Conservation (phyloP, 2,888 invertebrate species). For the Drosophila sordidapex region DNA sequence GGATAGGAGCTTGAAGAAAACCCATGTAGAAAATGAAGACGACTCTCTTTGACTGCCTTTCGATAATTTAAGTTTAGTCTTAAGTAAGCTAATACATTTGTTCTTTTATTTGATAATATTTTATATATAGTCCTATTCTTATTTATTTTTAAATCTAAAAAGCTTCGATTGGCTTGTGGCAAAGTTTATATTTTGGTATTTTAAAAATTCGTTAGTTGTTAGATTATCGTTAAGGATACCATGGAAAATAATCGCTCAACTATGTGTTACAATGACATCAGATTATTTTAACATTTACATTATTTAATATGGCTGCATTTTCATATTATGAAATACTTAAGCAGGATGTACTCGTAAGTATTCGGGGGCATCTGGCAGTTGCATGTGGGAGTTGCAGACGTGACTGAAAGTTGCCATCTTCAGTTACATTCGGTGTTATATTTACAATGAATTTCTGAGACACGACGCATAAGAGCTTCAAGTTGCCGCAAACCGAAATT, state of each 20-base stretch:
- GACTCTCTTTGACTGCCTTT: neutral
- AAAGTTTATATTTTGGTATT: neutral
- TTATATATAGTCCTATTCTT: neutral
- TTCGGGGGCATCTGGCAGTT: neutral
- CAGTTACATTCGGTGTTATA: conserved; percentile 31
- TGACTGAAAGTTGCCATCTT: conserved; percentile 63
- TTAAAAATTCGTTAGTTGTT: neutral
- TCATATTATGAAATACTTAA: neutral
- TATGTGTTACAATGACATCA: neutral
- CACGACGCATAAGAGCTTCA: conserved; percentile 51
- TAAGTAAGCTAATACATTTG: neutral
- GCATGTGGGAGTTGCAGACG: conserved; percentile 46
- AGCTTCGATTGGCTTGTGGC: neutral
- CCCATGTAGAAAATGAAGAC: neutral
- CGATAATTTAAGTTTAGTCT: neutral
- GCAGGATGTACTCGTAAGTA: neutral
- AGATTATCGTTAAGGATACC: neutral
- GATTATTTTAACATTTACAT: neutral
- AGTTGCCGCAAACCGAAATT: conserved; percentile 7
- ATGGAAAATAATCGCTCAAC: neutral
- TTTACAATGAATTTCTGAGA: conserved; percentile 56
- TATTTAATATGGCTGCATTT: neutral
- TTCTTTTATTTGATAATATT: neutral
- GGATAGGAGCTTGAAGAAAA: neutral
- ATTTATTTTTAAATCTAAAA: neutral